Percentiles rank a stretch among this genome's conserved stretches.
phyloP scores from a whole-genome alignment of 1,140 invertebrate genomes.

The Neodiprion virginianus region DNA sequence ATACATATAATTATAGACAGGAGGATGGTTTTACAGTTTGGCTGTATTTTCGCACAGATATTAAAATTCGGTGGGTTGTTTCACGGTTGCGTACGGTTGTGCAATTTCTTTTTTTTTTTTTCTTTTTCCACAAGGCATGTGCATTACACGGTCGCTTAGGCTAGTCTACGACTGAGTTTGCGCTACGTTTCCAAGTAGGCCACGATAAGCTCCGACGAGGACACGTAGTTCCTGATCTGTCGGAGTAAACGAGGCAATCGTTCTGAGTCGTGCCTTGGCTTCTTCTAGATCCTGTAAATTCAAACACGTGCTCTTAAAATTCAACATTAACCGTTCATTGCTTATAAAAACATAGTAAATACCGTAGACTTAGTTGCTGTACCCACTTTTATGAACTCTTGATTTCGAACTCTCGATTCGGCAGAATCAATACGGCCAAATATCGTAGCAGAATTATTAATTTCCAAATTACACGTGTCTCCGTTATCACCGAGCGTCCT shows the following conservation, averaged over 20 bases:
- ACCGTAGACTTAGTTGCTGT: too few species aligned
- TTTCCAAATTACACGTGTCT: too few species aligned
- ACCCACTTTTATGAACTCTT: too few species aligned
- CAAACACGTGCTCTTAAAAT: neutral
- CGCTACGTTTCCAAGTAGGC: slow-evolving; percentile 19
- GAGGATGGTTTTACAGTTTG: too few species aligned
- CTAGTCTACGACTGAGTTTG: neutral
- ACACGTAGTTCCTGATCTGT: slow-evolving; percentile 52
- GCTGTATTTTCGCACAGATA: too few species aligned
- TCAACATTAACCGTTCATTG: slow-evolving; percentile 12
- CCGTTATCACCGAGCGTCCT: too few species aligned
- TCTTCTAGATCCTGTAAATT: slow-evolving; percentile 50
- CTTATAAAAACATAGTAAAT: slow-evolving; percentile 9
- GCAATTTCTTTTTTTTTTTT: slow-evolving; percentile 11
- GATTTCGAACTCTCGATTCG: too few species aligned
- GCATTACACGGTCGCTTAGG: neutral
- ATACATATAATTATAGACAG: too few species aligned
- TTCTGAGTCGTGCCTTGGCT: slow-evolving; percentile 51
- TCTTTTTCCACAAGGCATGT: slow-evolving; percentile 13
- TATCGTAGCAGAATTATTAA: too few species aligned
- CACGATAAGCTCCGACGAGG: slow-evolving; percentile 40
- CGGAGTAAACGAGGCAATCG: slow-evolving; percentile 51
- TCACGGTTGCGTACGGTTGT: neutral
- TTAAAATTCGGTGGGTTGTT: too few species aligned
- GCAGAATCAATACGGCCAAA: too few species aligned